Conservation (phyloP, 2,113 vertebrate genomes). For the Aegotheles bennettii region DNA sequence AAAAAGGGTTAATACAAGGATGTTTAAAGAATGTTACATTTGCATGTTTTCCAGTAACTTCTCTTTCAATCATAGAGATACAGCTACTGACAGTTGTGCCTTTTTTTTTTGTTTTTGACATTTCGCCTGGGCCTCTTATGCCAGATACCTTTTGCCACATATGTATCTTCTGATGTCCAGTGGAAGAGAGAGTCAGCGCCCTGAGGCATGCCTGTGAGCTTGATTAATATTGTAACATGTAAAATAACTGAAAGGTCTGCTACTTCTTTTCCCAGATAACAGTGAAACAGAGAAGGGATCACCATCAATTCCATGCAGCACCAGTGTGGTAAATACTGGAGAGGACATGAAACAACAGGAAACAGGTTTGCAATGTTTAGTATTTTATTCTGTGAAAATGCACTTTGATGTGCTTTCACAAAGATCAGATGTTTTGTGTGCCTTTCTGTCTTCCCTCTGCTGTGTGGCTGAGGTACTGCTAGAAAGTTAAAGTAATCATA, state of each 20-base stretch:
- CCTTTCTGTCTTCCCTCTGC: background rate
- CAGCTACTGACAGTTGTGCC: background rate
- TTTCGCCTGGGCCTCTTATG: background rate
- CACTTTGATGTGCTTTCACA: background rate
- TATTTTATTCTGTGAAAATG: background rate
- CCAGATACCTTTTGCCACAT: background rate
- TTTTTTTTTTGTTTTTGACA: background rate
- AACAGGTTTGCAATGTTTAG: background rate
- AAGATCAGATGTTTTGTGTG: background rate
- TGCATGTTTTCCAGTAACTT: background rate
- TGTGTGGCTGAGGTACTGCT: background rate
- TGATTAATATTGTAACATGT: background rate
- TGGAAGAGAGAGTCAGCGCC: background rate
- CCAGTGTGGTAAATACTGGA: constrained; percentile 47
- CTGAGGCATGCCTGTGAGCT: background rate
- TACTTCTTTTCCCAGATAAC: constrained; percentile 64
- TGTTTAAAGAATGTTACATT: background rate
- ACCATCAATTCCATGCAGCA: constrained; percentile 22
- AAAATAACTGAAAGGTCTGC: background rate
- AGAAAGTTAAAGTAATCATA: background rate
- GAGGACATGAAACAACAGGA: constrained; percentile 58
- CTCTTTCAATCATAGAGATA: background rate
- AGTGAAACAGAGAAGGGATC: constrained; percentile 56
- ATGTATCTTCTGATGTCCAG: background rate
- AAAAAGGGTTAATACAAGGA: too few species aligned